Conservation (phyloP, 2,113 vertebrate genomes). For the Mesocricetus auratus region DNA sequence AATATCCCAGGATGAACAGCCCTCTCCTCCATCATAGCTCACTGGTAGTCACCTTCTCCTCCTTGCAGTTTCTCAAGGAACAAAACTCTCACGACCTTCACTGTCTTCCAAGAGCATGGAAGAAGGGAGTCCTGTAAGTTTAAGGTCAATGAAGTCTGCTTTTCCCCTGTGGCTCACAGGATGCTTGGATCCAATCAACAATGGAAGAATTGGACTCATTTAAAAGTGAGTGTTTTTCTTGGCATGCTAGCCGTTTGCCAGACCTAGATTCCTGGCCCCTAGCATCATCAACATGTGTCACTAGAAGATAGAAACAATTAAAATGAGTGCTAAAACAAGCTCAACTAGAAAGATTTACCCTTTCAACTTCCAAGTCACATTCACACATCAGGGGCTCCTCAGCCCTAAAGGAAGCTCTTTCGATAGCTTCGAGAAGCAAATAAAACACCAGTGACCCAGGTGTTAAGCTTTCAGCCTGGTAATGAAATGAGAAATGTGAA, state of each 20-base stretch:
- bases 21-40: neutral
- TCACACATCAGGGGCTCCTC: slow-evolving; percentile 56
- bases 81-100: neutral
- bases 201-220: neutral
- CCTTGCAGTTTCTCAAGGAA: neutral
- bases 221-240: neutral
- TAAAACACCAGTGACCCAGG: slow-evolving; percentile 65
- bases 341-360: slow-evolving; percentile 63
- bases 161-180: neutral
- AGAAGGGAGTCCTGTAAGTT: neutral
- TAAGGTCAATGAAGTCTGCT: neutral
- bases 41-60: neutral
- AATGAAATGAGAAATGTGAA: slow-evolving; percentile 82
- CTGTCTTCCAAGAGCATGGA: slow-evolving; percentile 15
- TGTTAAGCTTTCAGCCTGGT: slow-evolving; percentile 78
- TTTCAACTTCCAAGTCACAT: slow-evolving; percentile 65
- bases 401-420: slow-evolving; percentile 53
- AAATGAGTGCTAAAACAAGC: slow-evolving; percentile 4
- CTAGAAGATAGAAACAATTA: slow-evolving; percentile 56
- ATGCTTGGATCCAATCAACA: neutral
- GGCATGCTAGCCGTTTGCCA: neutral
- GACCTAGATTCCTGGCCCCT: neutral
- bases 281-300: neutral
- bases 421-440: slow-evolving; percentile 66
- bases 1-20: neutral